Base-by-base conservation (phyloP, 2,797 vertebrate genomes). In the Neosilurus mollespiculum region DNA sequence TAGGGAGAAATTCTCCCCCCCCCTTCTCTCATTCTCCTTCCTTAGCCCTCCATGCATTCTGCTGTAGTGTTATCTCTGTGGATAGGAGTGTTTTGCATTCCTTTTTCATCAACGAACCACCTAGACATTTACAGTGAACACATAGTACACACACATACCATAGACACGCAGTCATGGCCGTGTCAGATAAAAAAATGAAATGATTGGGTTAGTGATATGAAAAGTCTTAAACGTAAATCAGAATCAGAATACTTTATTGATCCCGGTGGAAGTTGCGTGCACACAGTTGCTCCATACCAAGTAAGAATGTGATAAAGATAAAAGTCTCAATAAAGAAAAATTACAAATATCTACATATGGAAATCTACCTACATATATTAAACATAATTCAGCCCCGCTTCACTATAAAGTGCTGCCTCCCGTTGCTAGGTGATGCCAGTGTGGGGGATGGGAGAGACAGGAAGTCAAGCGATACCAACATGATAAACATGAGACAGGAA, bases 401-500 rank as follows among this genome's bases (percentile, higher is more conserved):
- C 72, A 34, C 30, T 83, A 87, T 72, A 87, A 90, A 87, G 81
- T 83, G 88, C 90, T 91, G 88, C 86, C 87, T 93, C 91, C 89
- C 88, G 93, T 95, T 95, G 92, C 93, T 92, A 88, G 89, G 94
- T 89, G 82, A 93, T 88, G 0, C 26, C 2, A 67, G 78, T 81
- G 62, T 77, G 87, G 87, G 78, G 87, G 84, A 78, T 81, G 90
- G 88, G 87, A 64, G 73, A 78, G 69, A 73, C 93, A 95, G 93
- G 93, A 95, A 93, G 93, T 92, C 87, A 91, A 87, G 86, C 87
- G 87, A 90, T 91, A 92, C 89, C 53, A 88, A 88, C 83, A 91
- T 90, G 92, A 95, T 94, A 93, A 93, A 92, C 92, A 91, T 88
- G 86, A 90, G 89, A 88, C 91, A 93, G 93, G 92, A 92, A 93